phyloP scores from a whole-genome alignment of 2,888 invertebrate genomes.

The Plutella xylostella region DNA sequence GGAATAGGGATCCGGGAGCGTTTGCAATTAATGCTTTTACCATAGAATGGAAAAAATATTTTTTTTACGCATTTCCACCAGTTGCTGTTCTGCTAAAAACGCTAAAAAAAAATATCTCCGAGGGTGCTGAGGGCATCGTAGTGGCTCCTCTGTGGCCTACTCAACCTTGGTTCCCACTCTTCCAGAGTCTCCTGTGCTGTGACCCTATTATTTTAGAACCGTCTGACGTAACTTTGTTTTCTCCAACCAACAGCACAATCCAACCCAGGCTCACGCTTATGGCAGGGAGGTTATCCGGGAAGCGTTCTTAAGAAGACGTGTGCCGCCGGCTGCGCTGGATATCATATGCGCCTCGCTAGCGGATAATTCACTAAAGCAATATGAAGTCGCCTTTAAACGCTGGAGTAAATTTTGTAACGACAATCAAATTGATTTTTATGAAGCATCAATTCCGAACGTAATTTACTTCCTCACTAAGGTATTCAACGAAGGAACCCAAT shows the following conservation, averaged over 20 bases:
- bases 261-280: background rate
- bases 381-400: background rate
- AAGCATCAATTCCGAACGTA: background rate
- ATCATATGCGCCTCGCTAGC: slow-evolving; percentile 4
- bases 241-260: background rate
- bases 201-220: too few species aligned
- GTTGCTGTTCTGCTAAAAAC: slow-evolving; percentile 4
- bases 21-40: slow-evolving; percentile 4
- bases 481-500: background rate
- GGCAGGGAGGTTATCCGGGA: background rate
- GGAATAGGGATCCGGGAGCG: slow-evolving; percentile 5
- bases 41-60: background rate
- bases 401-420: background rate
- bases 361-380: slow-evolving; percentile 2
- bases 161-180: background rate
- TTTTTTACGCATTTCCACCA: slow-evolving; percentile 7
- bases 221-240: too few species aligned
- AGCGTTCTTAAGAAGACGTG: background rate
- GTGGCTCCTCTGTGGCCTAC: slow-evolving; percentile 2
- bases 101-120: background rate
- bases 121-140: background rate
- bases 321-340: background rate
- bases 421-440: background rate
- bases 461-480: background rate
- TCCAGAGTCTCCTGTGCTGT: background rate